Base-by-base conservation (phyloP, 2,797 vertebrate genomes). In the Anolis apletophallus region DNA sequence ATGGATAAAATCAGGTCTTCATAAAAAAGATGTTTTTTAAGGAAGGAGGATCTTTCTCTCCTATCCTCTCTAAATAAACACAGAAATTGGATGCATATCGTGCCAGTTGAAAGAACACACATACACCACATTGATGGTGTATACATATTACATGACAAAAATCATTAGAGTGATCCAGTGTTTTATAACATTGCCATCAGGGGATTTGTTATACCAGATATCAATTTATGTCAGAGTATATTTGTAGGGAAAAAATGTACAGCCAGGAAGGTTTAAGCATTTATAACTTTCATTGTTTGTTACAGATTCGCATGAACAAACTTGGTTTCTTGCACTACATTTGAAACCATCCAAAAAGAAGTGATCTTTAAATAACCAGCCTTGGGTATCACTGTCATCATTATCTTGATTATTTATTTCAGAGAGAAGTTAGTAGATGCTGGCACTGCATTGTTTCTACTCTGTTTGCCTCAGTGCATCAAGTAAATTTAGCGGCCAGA, bases 351-450 rank as follows among this genome's bases (percentile, higher is more conserved):
- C 68, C 12, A 81, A 72, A 74, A 59, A 3, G n/a, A 11, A 50
- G 29, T 12, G 55, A 36, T 46, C 9, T 73, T 14, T 55, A 46
- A 87, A 78, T 83, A 2, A 13, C 68, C 21, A 82, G 85, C 46
- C 29, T 78, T 75, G 74, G 26, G 3, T 29, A 57, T 40, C n/a
- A 34, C 9, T 5, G 76, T 68, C 85, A 81, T 36, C 16, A 80
- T 55, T 84, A 80, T 34, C 59, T 7, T 55, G 36, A 85, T 85
- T 88, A 88, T 34, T 90, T 86, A 67, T 67, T 81, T 36, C 36
- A 2, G 0, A 71, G 36, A 50, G 83, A 83, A 61, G 14, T 8
- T 78, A 54, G 77, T 5, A 19, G 36, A 59, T 40, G 54, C 61
- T 61, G 78, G 78, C 79, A 55, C 19, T 59, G 52, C 40, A 81